A percentile compares a stretch with the other conserved stretches of the same genome.
Evolutionary conservation across 2,888 invertebrate genomes (phyloP).

Genomic region (Lymantria dispar): DNA sequence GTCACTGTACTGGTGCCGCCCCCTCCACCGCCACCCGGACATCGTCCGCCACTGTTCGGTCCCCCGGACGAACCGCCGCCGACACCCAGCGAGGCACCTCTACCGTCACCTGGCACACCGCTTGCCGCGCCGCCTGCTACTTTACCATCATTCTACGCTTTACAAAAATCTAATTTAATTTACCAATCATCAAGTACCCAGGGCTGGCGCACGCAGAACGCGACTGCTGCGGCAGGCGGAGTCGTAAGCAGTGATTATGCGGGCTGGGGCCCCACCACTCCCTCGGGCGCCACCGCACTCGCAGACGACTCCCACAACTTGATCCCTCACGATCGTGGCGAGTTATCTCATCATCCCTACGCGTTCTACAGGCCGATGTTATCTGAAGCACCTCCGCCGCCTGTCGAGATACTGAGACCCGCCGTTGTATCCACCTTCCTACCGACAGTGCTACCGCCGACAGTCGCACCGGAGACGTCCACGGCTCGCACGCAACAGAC

Average conservation of each 20-base stretch:
- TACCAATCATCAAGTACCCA: slow-evolving; percentile 84
- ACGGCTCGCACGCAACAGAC: slow-evolving; percentile 33
- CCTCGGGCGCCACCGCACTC: slow-evolving; percentile 50
- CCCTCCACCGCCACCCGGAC: slow-evolving; percentile 79
- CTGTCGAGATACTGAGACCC: slow-evolving; percentile 47
- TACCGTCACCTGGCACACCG: slow-evolving; percentile 40
- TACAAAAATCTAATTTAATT: slow-evolving; percentile 85
- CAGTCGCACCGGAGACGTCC: slow-evolving; percentile 24
- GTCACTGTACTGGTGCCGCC: slow-evolving; percentile 88
- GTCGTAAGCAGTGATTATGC: slow-evolving; percentile 73
- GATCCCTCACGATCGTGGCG: slow-evolving; percentile 55
- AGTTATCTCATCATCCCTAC: slow-evolving; percentile 53
- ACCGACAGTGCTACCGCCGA: slow-evolving; percentile 59
- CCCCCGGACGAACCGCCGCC: slow-evolving; percentile 50
- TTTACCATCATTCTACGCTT: slow-evolving; percentile 68
- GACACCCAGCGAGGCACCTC: slow-evolving; percentile 22
- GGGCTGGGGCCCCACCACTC: slow-evolving; percentile 76
- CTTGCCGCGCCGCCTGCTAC: slow-evolving; percentile 41
- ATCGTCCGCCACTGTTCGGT: slow-evolving; percentile 58
- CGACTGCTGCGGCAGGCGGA: slow-evolving; percentile 47
- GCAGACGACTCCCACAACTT: slow-evolving; percentile 68
- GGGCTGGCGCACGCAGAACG: slow-evolving; percentile 68
- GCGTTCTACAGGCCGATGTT: slow-evolving; percentile 66
- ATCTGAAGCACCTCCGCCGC: slow-evolving; percentile 54
- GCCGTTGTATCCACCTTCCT: slow-evolving; percentile 49